Evolutionary conservation across 2,797 vertebrate species (phyloP), one percentile per base, ranked within the genome.

Genomic region (Macrochelys suwanniensis): DNA sequence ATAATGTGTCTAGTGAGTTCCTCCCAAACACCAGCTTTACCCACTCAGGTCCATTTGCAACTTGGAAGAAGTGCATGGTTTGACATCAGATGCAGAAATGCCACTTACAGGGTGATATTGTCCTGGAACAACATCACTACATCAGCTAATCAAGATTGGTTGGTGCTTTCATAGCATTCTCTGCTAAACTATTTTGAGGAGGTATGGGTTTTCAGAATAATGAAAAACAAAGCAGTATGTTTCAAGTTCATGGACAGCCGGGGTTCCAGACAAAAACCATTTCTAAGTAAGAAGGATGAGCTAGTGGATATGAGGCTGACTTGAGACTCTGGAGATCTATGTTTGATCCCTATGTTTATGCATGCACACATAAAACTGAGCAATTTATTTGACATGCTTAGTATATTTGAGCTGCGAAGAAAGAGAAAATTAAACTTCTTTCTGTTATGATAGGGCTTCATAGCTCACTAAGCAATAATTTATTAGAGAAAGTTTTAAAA

Each of bases 161-260:
- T 78, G 74, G 50, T 92, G 82, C 85, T 94, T 50, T 87, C 74
- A 23, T 78, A 59, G 80, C 31, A n/a, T 9, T 8, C 56, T 87
- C 45, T 86, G 89, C 90, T 76, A 80, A 95, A 91, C 82, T 7
- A 13, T 45, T 37, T 77, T 85, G n/a, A 74, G 71, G 87, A 87
- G 53, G 54, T 37, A 92, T 11, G 25, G 51, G 79, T 57, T 95
- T 96, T 95, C 87, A 94, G 92, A 91, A 80, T 0, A 74, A 45
- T 88, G 79, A 45, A 21, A 95, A 71, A 71, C 65, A 59, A 80
- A 92, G 84, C n/a, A 47, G 65, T 53, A 21, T 57, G 2, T 53
- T 88, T 85, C 71, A 89, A 49, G 85, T 80, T 81, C 47, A 37
- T 68, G 92, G 56, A 76, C 84, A 56, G 51, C 11, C 45, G 47